A percentile compares a stretch with the other conserved stretches of the same genome.
These are phyloP conservation scores for Meriones psammophilus DNA, from an alignment of 2,797 vertebrate species.

Conservation along the genomic window DNA sequence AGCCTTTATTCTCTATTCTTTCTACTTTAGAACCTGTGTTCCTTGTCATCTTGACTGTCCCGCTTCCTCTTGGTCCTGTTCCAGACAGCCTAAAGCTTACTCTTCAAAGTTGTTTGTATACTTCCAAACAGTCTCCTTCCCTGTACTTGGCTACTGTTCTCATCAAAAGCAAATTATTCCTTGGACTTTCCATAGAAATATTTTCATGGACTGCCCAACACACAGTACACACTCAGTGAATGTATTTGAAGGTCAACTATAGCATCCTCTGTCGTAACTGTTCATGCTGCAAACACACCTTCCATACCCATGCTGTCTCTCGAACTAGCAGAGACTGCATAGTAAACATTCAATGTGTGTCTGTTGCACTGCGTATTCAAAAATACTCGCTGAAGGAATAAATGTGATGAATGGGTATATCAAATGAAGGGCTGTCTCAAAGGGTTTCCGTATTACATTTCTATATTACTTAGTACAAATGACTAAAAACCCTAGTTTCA, in stretches of 20 bases:
- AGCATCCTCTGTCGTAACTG: neutral
- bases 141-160: neutral
- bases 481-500: neutral
- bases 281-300: neutral
- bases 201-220: neutral
- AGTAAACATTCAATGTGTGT: neutral
- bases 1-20: neutral
- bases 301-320: neutral
- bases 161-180: neutral
- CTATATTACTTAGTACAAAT: slow-evolving; percentile 5
- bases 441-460: slow-evolving; percentile 30
- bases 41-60: neutral
- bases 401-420: neutral
- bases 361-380: neutral
- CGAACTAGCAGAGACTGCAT: neutral
- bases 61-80: rapidly evolving
- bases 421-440: neutral
- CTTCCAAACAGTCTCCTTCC: neutral
- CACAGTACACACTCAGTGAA: neutral
- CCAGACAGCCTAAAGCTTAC: slow-evolving; percentile 22
- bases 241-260: slow-evolving; percentile 1
- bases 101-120: neutral
- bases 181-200: neutral
- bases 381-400: neutral
- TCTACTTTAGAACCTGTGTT: neutral